These are phyloP conservation scores for Chinchilla lanigera DNA, from an alignment of 2,113 vertebrate species.

Conservation along the genomic window DNA sequence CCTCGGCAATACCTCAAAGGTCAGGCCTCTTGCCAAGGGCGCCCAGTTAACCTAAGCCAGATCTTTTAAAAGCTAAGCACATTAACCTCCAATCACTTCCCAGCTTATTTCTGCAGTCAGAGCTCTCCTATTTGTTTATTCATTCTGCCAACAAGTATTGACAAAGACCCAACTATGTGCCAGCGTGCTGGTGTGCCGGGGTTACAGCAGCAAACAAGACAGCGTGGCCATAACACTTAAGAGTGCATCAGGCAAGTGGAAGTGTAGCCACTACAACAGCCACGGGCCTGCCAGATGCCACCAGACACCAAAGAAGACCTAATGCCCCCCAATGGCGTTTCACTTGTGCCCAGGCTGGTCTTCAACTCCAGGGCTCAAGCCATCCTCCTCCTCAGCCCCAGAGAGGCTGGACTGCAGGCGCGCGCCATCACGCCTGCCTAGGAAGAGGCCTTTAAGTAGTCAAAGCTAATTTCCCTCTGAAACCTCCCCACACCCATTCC, in stretches of 20 bases:
- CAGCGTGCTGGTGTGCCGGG: background rate
- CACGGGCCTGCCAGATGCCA: accelerated
- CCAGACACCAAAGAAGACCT: background rate
- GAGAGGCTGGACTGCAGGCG: background rate
- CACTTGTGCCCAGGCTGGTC: background rate
- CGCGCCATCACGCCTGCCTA: background rate
- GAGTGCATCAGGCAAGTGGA: background rate
- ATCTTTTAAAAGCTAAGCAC: background rate
- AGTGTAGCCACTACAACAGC: background rate
- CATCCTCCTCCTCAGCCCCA: background rate
- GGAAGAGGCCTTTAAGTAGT: background rate
- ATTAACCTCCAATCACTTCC: background rate
- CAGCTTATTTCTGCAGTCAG: background rate
- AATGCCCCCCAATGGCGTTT: background rate
- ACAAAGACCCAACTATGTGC: background rate
- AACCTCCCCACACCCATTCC: background rate
- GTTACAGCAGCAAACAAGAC: background rate
- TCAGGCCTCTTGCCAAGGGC: no score
- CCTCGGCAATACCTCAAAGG: background rate
- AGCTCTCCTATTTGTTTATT: background rate
- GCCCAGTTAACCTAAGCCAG: background rate
- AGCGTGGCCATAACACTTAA: no score
- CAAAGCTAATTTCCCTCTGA: background rate
- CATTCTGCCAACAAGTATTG: background rate
- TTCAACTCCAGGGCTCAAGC: background rate